Percentiles rank a stretch among this genome's conserved stretches.
Evolutionary conservation across 2,113 vertebrate genomes (phyloP).

Genomic region (Electrona antarctica): DNA sequence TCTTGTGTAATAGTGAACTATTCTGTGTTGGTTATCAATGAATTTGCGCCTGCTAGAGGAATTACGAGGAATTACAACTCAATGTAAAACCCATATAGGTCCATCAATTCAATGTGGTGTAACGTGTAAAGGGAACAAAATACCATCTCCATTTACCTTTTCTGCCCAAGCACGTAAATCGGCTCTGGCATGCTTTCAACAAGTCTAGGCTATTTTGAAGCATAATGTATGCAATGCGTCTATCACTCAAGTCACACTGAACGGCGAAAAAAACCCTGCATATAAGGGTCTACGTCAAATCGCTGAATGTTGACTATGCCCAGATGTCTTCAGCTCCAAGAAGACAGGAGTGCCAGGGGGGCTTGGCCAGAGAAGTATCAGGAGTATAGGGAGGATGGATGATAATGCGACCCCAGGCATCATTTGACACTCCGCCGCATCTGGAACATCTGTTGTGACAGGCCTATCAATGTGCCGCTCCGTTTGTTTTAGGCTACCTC

Average conservation of each 20-base stretch:
- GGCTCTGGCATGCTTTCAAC: slow-evolving; percentile 32
- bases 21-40: slow-evolving; percentile 17
- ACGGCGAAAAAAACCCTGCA: slow-evolving; percentile 8
- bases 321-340: slow-evolving; percentile 39
- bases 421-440: slow-evolving; percentile 69
- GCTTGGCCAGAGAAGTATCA: slow-evolving; percentile 55
- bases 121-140: slow-evolving; percentile 14
- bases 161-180: slow-evolving; percentile 13
- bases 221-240: slow-evolving; percentile 25
- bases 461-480: slow-evolving; percentile 37
- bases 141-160: slow-evolving; percentile 21
- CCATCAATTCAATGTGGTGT: not conserved
- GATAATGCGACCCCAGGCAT: slow-evolving; percentile 63
- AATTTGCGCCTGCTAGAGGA: slow-evolving; percentile 68
- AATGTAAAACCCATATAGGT: slow-evolving; percentile 4
- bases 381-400: slow-evolving; percentile 52
- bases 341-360: slow-evolving; percentile 45
- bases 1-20: not conserved
- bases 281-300: not conserved
- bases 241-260: slow-evolving; percentile 32
- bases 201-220: slow-evolving; percentile 14
- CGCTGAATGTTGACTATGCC: slow-evolving; percentile 28
- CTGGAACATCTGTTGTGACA: slow-evolving; percentile 75
- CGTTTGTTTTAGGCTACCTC: slow-evolving; percentile 31
- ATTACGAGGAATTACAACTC: slow-evolving; percentile 46